A percentile compares a stretch with the other conserved stretches of the same genome.
These are phyloP conservation scores for Loripinus fragilis DNA, from an alignment of 2,888 invertebrate species.

Conservation along the genomic window DNA sequence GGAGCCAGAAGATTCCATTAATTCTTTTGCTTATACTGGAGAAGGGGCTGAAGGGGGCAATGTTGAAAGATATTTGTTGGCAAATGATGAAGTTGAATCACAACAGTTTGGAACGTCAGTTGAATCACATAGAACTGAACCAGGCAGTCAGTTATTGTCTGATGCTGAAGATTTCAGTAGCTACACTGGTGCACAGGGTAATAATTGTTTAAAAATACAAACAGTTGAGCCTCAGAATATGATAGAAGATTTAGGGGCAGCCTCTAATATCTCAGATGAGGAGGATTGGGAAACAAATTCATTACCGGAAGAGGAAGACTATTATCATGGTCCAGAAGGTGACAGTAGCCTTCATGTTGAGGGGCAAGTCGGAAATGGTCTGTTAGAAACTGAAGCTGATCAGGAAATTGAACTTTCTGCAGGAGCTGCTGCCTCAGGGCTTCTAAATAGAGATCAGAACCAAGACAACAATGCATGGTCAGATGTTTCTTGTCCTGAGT, in stretches of 20 bases:
- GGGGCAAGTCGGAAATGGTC: constrained; percentile 36
- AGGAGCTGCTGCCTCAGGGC: constrained; percentile 2
- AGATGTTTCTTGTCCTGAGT: constrained; percentile 12
- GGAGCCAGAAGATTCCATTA: constrained; percentile 39
- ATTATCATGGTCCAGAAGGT: constrained; percentile 38
- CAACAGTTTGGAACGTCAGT: neutral
- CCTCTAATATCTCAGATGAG: constrained; percentile 4
- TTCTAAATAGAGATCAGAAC: neutral
- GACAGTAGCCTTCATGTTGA: constrained; percentile 23
- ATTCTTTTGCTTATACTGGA: constrained; percentile 15
- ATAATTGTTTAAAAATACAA: neutral
- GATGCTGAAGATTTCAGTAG: neutral
- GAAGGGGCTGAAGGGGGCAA: constrained; percentile 19
- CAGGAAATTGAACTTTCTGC: constrained; percentile 35
- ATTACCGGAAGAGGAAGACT: constrained; percentile 25
- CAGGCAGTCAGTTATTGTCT: constrained; percentile 27
- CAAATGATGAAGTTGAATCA: constrained; percentile 9
- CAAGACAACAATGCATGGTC: neutral
- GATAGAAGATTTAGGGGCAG: constrained; percentile 4
- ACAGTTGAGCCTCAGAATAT: neutral
- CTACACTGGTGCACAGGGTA: neutral
- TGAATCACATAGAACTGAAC: constrained; percentile 39
- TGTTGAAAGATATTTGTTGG: neutral
- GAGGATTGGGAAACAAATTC: neutral
- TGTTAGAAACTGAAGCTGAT: constrained; percentile 49